Evolutionary conservation across 2,797 vertebrate genomes (phyloP).

Genomic region (Sebastes steindachneri): DNA sequence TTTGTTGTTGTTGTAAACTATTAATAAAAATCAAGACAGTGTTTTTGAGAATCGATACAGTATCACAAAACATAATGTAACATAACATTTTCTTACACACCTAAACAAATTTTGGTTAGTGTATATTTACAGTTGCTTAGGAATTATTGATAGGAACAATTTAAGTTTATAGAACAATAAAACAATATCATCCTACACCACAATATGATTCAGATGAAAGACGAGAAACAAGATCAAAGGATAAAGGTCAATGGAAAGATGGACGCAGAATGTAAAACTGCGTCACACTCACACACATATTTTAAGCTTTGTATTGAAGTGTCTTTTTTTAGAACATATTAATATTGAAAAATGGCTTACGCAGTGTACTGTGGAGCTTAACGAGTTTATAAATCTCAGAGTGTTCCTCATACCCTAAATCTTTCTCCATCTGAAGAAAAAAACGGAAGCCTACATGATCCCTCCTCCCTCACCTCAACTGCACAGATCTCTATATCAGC

Average conservation of each 20-base stretch:
- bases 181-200: not conserved
- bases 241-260: not conserved
- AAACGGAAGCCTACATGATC: not conserved
- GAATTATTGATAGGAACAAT: not conserved
- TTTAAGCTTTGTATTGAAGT: not conserved
- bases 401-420: slow-evolving; percentile 9
- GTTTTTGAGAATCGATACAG: too few relatives aligned
- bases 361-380: not conserved
- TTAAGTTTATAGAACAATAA: not conserved
- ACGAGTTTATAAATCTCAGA: slow-evolving; percentile 17
- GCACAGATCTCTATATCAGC: slow-evolving; percentile 42
- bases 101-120: too few relatives aligned
- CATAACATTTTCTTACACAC: too few relatives aligned
- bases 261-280: not conserved
- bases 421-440: slow-evolving; percentile 18
- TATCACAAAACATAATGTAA: too few relatives aligned
- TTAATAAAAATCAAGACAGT: too few relatives aligned
- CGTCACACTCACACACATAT: not conserved
- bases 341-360: not conserved
- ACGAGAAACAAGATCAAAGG: not conserved
- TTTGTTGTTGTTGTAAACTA: too few relatives aligned
- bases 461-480: slow-evolving; percentile 17
- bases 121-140: too few relatives aligned
- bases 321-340: not conserved
- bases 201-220: not conserved